Percentiles rank a stretch among this genome's conserved stretches.
These are phyloP conservation scores for Artibeus lituratus DNA, from an alignment of 2,797 vertebrate genomes.

Conservation along the genomic window DNA sequence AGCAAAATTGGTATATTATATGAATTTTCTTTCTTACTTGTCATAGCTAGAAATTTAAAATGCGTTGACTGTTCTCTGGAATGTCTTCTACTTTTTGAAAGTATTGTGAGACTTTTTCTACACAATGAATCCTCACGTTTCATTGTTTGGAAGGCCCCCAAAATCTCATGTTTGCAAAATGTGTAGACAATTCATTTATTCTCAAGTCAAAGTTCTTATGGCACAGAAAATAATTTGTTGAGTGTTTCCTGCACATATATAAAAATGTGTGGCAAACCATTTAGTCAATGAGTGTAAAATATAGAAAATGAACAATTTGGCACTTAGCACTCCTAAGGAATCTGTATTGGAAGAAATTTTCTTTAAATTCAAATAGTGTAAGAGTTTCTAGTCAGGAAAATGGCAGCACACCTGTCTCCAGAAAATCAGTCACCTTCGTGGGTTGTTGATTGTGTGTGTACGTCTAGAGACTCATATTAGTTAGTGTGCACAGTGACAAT, in stretches of 20 bases:
- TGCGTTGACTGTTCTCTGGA: background rate
- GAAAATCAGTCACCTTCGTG: background rate
- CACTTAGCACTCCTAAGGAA: background rate
- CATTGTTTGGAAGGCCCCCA: background rate
- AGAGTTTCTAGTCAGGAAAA: background rate
- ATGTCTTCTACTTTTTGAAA: conserved; percentile 20
- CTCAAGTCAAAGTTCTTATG: background rate
- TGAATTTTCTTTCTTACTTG: background rate
- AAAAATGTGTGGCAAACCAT: background rate
- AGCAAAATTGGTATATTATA: background rate
- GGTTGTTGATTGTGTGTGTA: background rate
- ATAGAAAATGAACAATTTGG: background rate
- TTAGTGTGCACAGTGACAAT: background rate
- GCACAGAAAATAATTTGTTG: background rate
- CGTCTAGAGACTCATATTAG: background rate
- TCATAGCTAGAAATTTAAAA: background rate
- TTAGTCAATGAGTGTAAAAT: background rate
- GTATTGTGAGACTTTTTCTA: conserved; percentile 2
- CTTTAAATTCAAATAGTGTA: background rate
- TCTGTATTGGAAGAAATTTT: background rate
- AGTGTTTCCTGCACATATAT: background rate
- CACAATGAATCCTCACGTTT: background rate
- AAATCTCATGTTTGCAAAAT: background rate
- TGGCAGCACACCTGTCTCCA: background rate
- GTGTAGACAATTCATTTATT: background rate